Evolutionary conservation across 2,113 vertebrate species (phyloP).

Genomic region (Fulica atra): DNA sequence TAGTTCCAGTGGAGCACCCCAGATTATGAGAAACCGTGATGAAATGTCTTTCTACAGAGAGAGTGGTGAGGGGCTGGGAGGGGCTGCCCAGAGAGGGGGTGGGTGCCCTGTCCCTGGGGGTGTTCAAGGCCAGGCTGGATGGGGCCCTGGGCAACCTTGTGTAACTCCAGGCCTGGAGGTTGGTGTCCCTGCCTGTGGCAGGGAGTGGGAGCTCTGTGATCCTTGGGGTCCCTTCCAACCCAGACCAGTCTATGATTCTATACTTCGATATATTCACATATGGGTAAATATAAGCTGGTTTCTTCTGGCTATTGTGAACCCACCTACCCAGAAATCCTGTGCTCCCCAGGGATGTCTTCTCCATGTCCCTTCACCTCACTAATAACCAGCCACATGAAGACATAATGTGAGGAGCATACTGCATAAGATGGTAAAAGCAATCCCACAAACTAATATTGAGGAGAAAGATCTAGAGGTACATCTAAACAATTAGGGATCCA

Average conservation of each 20-base stretch:
- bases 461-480: not conserved
- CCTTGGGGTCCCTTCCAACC: too few species aligned
- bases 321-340: not conserved
- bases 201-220: too few species aligned
- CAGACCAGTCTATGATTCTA: not conserved
- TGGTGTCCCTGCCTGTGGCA: too few species aligned
- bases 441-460: not conserved
- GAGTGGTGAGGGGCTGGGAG: too few species aligned
- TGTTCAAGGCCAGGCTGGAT: too few species aligned
- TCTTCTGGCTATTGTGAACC: not conserved
- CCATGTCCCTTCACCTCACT: not conserved
- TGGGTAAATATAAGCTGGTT: not conserved
- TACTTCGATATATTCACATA: not conserved
- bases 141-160: too few species aligned
- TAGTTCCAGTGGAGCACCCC: not conserved
- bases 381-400: not conserved
- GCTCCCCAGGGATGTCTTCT: not conserved
- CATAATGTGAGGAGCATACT: not conserved
- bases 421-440: not conserved
- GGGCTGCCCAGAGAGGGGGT: too few species aligned
- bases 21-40: not conserved
- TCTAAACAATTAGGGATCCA: not conserved
- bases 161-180: too few species aligned
- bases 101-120: too few species aligned
- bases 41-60: not conserved